phyloP scores from a whole-genome alignment of 2,888 invertebrate species.

The Autographa gamma region DNA sequence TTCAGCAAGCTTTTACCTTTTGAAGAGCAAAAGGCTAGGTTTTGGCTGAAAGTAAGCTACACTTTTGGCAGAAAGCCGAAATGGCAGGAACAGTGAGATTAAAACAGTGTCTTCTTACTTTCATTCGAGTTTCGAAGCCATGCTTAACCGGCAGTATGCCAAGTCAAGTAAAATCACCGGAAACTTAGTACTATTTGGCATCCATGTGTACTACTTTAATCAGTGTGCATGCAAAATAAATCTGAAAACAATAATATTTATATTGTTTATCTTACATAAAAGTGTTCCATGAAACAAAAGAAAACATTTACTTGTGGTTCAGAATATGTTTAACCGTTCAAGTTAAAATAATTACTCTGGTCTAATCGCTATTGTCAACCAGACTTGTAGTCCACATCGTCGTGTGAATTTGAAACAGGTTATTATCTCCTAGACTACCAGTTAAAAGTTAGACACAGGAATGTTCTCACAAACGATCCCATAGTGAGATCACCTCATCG shows the following conservation, averaged over 20 bases:
- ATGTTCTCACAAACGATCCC: neutral
- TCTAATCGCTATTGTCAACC: neutral
- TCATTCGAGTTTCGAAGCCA: constrained; percentile 14
- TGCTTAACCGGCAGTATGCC: constrained; percentile 35
- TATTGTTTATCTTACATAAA: no score
- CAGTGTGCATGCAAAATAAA: no score
- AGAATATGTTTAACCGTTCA: no score
- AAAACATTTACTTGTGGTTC: no score
- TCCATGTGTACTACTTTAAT: neutral
- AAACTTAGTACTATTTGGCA: constrained; percentile 18
- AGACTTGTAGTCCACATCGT: no score
- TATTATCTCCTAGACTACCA: neutral
- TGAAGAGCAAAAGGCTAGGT: neutral
- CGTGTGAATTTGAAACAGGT: no score
- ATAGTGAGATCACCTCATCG: neutral
- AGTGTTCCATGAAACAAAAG: no score
- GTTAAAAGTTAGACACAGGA: neutral
- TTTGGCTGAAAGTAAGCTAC: constrained; percentile 7
- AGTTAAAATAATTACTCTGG: no score
- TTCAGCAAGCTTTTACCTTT: neutral
- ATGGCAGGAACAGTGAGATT: constrained; percentile 13
- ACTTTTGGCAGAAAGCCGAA: constrained; percentile 32
- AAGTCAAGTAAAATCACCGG: constrained; percentile 20
- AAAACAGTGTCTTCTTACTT: constrained; percentile 22
- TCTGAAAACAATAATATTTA: no score